A percentile compares a stretch with the other conserved stretches of the same genome.
Evolutionary conservation across 2,113 vertebrate genomes (phyloP).

Genomic region (Cheilinus undulatus): DNA sequence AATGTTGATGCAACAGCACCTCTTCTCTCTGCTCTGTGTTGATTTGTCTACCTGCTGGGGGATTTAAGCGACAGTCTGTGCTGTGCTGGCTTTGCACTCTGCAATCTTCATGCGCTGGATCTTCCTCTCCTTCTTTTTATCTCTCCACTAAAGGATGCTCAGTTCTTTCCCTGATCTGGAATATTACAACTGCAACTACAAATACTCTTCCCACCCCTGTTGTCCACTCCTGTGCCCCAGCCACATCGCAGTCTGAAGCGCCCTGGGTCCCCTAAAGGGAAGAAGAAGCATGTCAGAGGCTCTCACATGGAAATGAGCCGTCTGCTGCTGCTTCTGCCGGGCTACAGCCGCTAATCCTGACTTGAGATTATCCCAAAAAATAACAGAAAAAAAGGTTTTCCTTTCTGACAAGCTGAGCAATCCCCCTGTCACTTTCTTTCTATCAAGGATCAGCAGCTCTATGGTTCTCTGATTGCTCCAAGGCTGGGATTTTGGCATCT

Average conservation of each 20-base stretch:
- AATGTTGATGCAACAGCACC: slow-evolving; percentile 73
- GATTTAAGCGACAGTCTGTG: slow-evolving; percentile 57
- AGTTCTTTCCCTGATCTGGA: slow-evolving; percentile 48
- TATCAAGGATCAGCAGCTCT: slow-evolving; percentile 34
- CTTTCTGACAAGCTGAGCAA: slow-evolving; percentile 22
- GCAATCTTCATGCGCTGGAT: slow-evolving; percentile 51
- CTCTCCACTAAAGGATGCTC: slow-evolving; percentile 67
- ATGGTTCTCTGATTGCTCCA: slow-evolving; percentile 61
- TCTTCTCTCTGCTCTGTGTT: slow-evolving; percentile 35
- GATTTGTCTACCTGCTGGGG: slow-evolving; percentile 52
- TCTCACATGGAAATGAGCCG: slow-evolving; percentile 58
- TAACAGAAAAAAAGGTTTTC: slow-evolving; percentile 17
- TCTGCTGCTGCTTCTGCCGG: slow-evolving; percentile 47
- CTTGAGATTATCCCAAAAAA: slow-evolving; percentile 44
- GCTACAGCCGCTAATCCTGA: slow-evolving; percentile 62
- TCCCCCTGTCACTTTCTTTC: slow-evolving; percentile 19
- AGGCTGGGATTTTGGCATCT: slow-evolving; percentile 49
- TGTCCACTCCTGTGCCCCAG: slow-evolving; percentile 36
- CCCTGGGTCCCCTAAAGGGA: slow-evolving; percentile 43
- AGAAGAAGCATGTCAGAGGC: slow-evolving; percentile 63
- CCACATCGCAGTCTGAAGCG: slow-evolving; percentile 45
- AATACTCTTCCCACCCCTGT: slow-evolving; percentile 14
- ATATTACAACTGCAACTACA: slow-evolving; percentile 50
- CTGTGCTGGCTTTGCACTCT: slow-evolving; percentile 51
- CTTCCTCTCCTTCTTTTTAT: slow-evolving; percentile 31